These are phyloP conservation scores for Agelaius tricolor DNA, from an alignment of 2,113 vertebrate genomes.

Conservation along the genomic window DNA sequence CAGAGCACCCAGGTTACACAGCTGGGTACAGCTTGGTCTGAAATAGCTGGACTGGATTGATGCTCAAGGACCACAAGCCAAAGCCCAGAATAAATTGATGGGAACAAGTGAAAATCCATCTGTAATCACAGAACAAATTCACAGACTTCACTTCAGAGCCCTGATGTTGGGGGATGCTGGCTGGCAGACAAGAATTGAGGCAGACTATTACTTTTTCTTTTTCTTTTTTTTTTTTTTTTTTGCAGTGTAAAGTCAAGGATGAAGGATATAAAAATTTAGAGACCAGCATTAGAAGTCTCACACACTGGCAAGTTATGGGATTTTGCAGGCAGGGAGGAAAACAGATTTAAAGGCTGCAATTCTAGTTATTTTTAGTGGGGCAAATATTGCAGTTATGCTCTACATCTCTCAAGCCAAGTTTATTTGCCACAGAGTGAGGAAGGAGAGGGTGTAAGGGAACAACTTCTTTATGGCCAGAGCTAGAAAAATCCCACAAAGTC, in stretches of 20 bases:
- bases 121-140: conserved; percentile 5
- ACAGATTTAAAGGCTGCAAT: conserved; percentile 26
- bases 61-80: neutral
- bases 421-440: neutral
- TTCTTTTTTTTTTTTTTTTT: neutral
- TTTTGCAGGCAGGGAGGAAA: conserved; percentile 6
- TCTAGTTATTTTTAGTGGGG: conserved; percentile 56
- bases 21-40: neutral
- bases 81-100: conserved; percentile 7
- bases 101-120: conserved; percentile 5
- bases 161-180: neutral
- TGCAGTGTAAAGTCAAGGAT: neutral
- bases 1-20: neutral
- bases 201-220: neutral
- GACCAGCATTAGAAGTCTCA: neutral
- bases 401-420: neutral
- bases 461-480: neutral
- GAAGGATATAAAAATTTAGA: conserved; percentile 32
- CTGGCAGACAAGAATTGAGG: neutral
- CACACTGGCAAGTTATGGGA: neutral
- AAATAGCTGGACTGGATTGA: neutral
- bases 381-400: neutral
- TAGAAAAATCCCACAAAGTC: neutral
- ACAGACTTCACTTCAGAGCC: neutral
- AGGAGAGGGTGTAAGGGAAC: neutral